These are phyloP conservation scores for Ferrisia virgata DNA, from an alignment of 2,888 invertebrate species.

Conservation along the genomic window DNA sequence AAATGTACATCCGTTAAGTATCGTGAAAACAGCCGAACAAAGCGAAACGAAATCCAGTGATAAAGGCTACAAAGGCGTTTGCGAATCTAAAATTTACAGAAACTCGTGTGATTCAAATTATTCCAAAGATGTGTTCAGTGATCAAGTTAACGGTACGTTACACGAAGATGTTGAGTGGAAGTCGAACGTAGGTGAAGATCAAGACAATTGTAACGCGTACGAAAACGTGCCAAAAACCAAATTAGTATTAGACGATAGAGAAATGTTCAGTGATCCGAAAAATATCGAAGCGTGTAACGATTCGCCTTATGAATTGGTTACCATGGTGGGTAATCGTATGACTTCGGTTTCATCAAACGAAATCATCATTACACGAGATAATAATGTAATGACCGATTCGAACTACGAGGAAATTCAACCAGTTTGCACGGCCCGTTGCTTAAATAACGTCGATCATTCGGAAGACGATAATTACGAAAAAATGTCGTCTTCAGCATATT, in stretches of 20 bases:
- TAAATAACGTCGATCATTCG: background rate
- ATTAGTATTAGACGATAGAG: conserved; percentile 34
- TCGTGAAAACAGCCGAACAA: background rate
- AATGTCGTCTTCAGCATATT: conserved; percentile 35
- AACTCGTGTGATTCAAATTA: conserved; percentile 3
- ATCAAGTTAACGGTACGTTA: background rate
- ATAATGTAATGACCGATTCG: conserved; percentile 16
- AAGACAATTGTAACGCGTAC: background rate
- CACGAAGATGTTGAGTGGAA: background rate
- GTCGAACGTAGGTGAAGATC: background rate
- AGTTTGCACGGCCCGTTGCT: background rate
- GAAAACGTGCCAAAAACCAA: conserved; percentile 28
- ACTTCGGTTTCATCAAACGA: conserved; percentile 4
- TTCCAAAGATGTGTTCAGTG: background rate
- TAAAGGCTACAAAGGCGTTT: background rate
- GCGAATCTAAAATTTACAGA: background rate
- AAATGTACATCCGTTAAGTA: background rate
- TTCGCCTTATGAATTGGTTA: conserved; percentile 40
- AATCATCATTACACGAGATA: background rate
- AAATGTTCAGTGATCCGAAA: conserved; percentile 33
- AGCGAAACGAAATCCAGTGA: conserved; percentile 1
- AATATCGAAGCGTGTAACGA: conserved; percentile 1
- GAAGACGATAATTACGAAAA: conserved; percentile 33
- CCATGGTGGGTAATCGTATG: conserved; percentile 41
- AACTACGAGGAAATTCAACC: conserved; percentile 42